phyloP scores from a whole-genome alignment of 2,797 vertebrate species.

The Galaxias olidus region DNA sequence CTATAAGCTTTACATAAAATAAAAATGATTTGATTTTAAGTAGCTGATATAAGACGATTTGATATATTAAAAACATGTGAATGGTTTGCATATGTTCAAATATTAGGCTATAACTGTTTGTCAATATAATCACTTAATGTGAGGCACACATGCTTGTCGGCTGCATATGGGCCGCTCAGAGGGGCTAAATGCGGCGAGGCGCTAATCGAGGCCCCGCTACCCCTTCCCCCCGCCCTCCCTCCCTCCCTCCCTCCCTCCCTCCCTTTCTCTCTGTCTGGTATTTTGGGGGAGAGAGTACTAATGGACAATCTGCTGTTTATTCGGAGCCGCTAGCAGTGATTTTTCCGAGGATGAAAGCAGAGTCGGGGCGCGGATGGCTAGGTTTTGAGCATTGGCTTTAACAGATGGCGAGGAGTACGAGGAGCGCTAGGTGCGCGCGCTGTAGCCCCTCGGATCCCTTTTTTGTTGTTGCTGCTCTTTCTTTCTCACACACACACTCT shows the following conservation, averaged over 20 bases:
- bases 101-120: neutral
- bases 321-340: slow-evolving; percentile 87
- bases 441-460: no score
- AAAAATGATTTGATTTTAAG: no score
- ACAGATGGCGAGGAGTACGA: slow-evolving; percentile 87
- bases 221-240: slow-evolving; percentile 72
- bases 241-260: slow-evolving; percentile 74
- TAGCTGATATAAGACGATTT: no score
- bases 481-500: neutral
- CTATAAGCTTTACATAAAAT: no score
- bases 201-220: no score
- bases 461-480: no score
- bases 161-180: slow-evolving; percentile 48
- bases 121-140: slow-evolving; percentile 4
- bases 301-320: slow-evolving; percentile 93
- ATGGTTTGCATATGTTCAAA: neutral
- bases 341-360: slow-evolving; percentile 86
- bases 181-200: slow-evolving; percentile 61
- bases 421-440: slow-evolving; percentile 70
- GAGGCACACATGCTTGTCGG: slow-evolving; percentile 31
- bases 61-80: no score
- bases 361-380: slow-evolving; percentile 83
- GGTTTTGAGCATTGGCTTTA: slow-evolving; percentile 86
- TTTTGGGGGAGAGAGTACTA: slow-evolving; percentile 82
- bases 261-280: slow-evolving; percentile 78